Percentiles rank a stretch among this genome's conserved stretches.
phyloP scores from a whole-genome alignment of 2,113 vertebrate species.

The Leptosomus discolor region DNA sequence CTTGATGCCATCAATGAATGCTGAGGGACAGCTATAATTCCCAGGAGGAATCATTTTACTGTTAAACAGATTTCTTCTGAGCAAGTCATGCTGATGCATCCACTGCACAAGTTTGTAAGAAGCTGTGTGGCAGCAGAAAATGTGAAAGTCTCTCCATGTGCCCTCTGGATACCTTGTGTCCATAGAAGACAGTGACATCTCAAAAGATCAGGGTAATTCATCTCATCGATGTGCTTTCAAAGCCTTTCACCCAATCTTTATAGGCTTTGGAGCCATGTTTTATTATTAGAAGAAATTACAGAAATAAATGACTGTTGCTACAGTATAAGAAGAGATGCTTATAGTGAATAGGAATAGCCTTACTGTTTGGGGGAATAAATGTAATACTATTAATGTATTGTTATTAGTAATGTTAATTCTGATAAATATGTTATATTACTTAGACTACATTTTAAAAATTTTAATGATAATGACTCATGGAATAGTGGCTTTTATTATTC shows the following conservation, averaged over 20 bases:
- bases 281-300: background rate
- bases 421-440: background rate
- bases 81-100: background rate
- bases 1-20: background rate
- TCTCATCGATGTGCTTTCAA: background rate
- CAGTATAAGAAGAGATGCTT: background rate
- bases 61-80: background rate
- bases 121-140: background rate
- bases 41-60: background rate
- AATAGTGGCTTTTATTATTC: background rate
- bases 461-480: background rate
- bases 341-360: background rate
- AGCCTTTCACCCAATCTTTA: background rate
- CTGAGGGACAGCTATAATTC: background rate
- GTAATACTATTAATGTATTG: fast-evolving
- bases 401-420: background rate
- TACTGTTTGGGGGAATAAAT: background rate
- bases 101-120: background rate
- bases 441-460: background rate
- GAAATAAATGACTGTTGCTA: background rate
- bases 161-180: background rate
- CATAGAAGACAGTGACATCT: background rate
- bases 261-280: background rate
- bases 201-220: background rate
- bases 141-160: background rate